Conservation (phyloP, 2,797 vertebrate species). For the Pogoniulus pusillus region DNA sequence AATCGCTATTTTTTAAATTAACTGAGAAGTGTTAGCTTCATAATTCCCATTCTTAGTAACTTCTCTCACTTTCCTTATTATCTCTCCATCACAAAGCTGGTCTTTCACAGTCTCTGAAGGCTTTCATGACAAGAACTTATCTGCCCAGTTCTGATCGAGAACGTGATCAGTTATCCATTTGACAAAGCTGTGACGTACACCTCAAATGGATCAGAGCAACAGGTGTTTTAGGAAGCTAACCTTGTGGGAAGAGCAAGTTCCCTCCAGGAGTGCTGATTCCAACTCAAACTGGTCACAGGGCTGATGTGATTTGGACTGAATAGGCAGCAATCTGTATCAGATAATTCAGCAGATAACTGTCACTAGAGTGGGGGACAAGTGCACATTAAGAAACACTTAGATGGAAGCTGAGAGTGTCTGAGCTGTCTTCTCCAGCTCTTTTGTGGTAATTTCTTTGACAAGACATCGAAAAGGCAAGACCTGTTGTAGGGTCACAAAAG, state of each 20-base stretch:
- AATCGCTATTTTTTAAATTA: neutral
- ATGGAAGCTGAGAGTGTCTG: neutral
- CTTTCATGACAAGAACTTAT: neutral
- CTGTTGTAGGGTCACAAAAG: neutral
- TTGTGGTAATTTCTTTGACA: neutral
- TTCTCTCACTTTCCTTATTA: neutral
- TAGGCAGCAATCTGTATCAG: neutral
- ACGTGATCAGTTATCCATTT: neutral
- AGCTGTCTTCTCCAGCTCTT: fast-evolving
- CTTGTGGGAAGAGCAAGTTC: neutral
- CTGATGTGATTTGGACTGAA: neutral
- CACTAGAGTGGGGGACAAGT: neutral
- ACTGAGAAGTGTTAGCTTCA: neutral
- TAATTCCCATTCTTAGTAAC: neutral
- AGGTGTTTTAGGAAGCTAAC: neutral
- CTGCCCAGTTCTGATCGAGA: neutral
- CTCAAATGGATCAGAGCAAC: fast-evolving
- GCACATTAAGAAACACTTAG: neutral
- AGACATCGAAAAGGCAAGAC: neutral
- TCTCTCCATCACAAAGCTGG: neutral
- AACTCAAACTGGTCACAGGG: fast-evolving
- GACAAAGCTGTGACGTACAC: neutral
- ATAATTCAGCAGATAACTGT: neutral
- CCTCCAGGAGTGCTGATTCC: neutral
- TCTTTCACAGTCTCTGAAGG: neutral